These are phyloP conservation scores for Alsophila aescularia DNA, from an alignment of 2,888 invertebrate species.

Conservation along the genomic window DNA sequence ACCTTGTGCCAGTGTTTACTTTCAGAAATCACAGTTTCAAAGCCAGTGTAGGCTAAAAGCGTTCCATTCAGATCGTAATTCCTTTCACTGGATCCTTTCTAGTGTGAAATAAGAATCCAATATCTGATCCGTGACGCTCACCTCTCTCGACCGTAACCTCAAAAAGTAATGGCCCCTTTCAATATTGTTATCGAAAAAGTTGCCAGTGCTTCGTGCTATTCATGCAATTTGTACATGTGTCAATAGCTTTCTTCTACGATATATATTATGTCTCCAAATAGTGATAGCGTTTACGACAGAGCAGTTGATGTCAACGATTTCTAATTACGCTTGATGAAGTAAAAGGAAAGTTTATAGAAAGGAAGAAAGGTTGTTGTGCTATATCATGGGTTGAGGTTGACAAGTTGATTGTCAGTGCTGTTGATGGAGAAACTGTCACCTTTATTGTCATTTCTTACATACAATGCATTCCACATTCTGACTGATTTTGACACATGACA, in stretches of 20 bases:
- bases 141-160: constrained; percentile 15
- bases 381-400: too few relatives aligned
- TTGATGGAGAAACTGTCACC: too few relatives aligned
- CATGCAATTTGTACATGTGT: background rate
- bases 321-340: too few relatives aligned
- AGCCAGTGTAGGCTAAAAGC: constrained; percentile 12
- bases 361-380: too few relatives aligned
- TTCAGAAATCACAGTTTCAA: constrained; percentile 1
- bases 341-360: too few relatives aligned
- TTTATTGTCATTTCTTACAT: too few relatives aligned
- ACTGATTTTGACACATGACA: too few relatives aligned
- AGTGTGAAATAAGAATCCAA: constrained; percentile 31
- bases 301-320: too few relatives aligned
- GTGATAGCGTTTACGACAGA: too few relatives aligned
- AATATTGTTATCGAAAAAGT: constrained; percentile 17
- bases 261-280: too few relatives aligned
- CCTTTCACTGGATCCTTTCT: constrained; percentile 18
- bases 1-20: background rate
- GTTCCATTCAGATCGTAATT: constrained; percentile 7
- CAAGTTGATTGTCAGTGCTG: too few relatives aligned
- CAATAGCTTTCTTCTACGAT: background rate
- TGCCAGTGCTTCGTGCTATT: background rate
- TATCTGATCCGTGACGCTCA: constrained; percentile 8
- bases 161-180: constrained; percentile 14
- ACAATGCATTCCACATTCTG: too few relatives aligned